Base-by-base conservation (phyloP, 2,797 vertebrate genomes). In the Pangasius larnaudii region DNA sequence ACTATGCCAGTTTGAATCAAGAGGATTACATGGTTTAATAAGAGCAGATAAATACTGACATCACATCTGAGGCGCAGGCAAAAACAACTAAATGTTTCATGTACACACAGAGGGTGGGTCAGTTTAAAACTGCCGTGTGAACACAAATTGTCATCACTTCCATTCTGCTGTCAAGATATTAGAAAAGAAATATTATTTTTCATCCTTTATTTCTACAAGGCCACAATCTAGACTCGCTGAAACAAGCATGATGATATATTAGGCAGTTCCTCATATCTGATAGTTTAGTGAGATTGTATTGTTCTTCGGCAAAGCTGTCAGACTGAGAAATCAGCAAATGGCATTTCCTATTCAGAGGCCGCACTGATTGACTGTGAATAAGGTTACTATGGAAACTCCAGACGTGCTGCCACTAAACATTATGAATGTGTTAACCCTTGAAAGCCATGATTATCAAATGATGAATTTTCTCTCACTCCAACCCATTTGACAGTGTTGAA, bases 341-440 rank as follows among this genome's bases (percentile, higher is more conserved):
- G 61, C 88, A 86, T 89, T 89, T 91, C 88, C 91, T 90, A 90
- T 91, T 89, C 77, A 27, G 84, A 80, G 72, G 30, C 83, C 71
- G 77, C 81, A 86, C 87, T 86, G 74, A 88, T 85, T 84, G 88
- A 85, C 81, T 77, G 30, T 59, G 83, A 83, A 86, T 84, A 87
- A 49, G n/a, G 92, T 92, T 91, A 84, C 92, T 87, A 92, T 92
- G 90, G 91, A 88, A 91, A 92, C 90, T 77, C 81, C 59, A 65
- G 86, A 88, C 22, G 82, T 77, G 78, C 90, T 89, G 88, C 87
- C 67, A 14, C 87, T 85, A 74, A 87, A 88, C 82, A 74, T 90
- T 85, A 78, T 88, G 83, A 91, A 88, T 67, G n/a, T 77, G 22
- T 91, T 91, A 92, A 92, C 59, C 59, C 58, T 65, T 82, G n/a